A percentile compares a stretch with the other conserved stretches of the same genome.
These are phyloP conservation scores for Calosoma granatense DNA, from an alignment of 1,140 invertebrate species.

Conservation along the genomic window DNA sequence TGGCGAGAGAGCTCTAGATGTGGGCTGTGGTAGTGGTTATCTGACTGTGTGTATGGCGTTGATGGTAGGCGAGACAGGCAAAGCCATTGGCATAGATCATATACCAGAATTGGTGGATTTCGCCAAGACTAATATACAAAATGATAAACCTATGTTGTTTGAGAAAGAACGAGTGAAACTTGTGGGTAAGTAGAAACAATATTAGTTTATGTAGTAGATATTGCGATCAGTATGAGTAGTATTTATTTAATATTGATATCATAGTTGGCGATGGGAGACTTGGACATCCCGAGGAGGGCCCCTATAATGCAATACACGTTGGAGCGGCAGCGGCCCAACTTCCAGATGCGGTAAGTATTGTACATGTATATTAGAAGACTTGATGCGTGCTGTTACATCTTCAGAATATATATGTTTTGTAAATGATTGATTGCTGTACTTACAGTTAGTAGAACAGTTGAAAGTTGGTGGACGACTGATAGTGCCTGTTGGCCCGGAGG, in stretches of 20 bases:
- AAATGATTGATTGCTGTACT: constrained; percentile 17
- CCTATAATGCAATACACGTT: constrained; percentile 90
- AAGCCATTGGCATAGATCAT: constrained; percentile 83
- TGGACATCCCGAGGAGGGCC: constrained; percentile 60
- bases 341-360: constrained; percentile 54
- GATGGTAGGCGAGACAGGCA: constrained; percentile 70
- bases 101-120: constrained; percentile 72
- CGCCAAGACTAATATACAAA: constrained; percentile 67
- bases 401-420: neutral
- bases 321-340: constrained; percentile 77
- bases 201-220: constrained; percentile 10
- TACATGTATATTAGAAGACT: constrained; percentile 6
- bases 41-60: constrained; percentile 90
- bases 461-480: constrained; percentile 78
- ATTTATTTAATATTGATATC: constrained; percentile 29
- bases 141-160: constrained; percentile 60
- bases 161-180: constrained; percentile 54
- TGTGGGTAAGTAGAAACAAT: constrained; percentile 44
- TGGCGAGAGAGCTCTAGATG: constrained; percentile 79
- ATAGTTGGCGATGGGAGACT: constrained; percentile 78
- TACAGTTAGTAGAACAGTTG: constrained; percentile 45
- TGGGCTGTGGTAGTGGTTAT: constrained; percentile 93
- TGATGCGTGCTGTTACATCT: neutral
- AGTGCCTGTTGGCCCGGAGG: constrained; percentile 79
- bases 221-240: neutral